A percentile compares a stretch with the other conserved stretches of the same genome.
Conservation (phyloP, 2,113 vertebrate species). For the Poicephalus meyeri region DNA sequence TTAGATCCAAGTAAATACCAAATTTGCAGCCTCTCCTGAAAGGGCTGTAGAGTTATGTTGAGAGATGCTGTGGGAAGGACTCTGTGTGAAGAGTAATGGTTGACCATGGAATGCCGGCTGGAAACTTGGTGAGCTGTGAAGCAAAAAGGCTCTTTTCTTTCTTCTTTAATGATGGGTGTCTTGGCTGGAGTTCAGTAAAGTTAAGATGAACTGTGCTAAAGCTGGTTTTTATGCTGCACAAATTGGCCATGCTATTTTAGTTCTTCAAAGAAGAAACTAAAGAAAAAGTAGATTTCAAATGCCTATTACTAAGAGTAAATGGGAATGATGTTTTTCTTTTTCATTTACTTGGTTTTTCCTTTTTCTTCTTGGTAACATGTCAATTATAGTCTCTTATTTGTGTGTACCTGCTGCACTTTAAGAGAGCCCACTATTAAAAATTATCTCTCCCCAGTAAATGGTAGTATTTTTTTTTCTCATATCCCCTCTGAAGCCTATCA, state of each 20-base stretch:
- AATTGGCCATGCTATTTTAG: neutral
- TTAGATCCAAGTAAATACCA: neutral
- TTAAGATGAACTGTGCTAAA: neutral
- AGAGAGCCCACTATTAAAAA: neutral
- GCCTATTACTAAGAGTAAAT: neutral
- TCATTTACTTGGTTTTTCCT: neutral
- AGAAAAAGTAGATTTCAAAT: neutral
- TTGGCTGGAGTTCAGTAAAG: neutral
- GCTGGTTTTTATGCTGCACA: neutral
- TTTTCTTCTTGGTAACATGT: neutral
- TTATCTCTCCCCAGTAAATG: neutral
- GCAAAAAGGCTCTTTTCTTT: neutral
- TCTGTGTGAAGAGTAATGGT: neutral
- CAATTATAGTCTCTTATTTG: neutral
- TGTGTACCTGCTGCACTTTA: neutral
- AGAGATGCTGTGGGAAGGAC: neutral
- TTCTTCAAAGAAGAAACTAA: neutral
- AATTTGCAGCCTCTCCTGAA: neutral
- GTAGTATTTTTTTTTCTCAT: neutral
- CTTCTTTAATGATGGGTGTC: neutral
- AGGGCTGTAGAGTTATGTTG: neutral
- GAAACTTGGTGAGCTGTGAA: neutral
- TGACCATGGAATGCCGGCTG: neutral
- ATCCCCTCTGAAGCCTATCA: neutral
- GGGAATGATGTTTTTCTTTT: neutral